A percentile compares a stretch with the other conserved stretches of the same genome.
phyloP scores from a whole-genome alignment of 2,888 invertebrate species.

The Acanthosepion esculentum region DNA sequence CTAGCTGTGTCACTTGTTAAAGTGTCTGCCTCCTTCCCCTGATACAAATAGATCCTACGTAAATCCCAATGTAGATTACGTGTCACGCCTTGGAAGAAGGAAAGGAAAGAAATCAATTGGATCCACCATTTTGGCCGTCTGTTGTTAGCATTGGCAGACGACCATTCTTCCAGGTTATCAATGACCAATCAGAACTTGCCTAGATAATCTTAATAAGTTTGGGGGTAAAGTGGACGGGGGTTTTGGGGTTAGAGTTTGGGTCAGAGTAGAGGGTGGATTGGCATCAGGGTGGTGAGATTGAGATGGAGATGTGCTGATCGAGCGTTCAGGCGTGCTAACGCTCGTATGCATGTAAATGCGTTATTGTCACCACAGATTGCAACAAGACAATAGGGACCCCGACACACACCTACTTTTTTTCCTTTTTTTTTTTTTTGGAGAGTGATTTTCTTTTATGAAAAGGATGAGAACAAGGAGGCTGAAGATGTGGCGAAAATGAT shows the following conservation, averaged over 20 bases:
- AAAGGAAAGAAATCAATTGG: background rate
- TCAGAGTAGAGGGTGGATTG: background rate
- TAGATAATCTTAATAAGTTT: background rate
- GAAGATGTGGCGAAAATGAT: constrained; percentile 9
- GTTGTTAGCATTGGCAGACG: constrained; percentile 33
- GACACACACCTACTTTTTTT: background rate
- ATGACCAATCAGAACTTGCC: constrained; percentile 33
- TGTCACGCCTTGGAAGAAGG: constrained; percentile 20
- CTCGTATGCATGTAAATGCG: constrained; percentile 33
- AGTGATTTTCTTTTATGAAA: background rate
- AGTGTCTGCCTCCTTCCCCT: constrained; percentile 18
- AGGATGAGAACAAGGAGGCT: constrained; percentile 8
- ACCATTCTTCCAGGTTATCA: constrained; percentile 33
- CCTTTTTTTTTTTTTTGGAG: background rate
- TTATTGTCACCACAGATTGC: constrained; percentile 33
- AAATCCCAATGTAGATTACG: constrained; percentile 33
- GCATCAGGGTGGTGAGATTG: constrained; percentile 16
- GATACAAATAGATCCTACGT: constrained; percentile 33
- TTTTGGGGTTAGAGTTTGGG: constrained; percentile 5
- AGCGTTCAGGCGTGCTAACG: constrained; percentile 17
- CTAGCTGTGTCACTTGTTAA: constrained; percentile 33
- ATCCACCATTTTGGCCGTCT: background rate
- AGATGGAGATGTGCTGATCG: constrained; percentile 21
- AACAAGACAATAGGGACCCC: constrained; percentile 33
- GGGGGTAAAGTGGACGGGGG: background rate